phyloP scores from a whole-genome alignment of 2,888 invertebrate genomes.

The Cynaeus angustus region DNA sequence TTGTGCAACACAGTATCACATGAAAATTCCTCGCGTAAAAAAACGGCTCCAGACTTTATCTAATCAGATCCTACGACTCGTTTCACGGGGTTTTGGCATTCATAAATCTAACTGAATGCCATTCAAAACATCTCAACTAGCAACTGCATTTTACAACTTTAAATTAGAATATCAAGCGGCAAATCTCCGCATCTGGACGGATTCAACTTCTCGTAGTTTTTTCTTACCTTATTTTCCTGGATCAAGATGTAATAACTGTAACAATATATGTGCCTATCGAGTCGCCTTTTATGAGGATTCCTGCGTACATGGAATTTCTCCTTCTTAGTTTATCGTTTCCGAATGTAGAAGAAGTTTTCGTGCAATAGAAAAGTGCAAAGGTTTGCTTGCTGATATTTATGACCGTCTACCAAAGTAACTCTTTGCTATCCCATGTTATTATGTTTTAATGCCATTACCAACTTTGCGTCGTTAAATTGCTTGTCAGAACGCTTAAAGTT shows the following conservation, averaged over 20 bases:
- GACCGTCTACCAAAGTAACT: constrained; percentile 7
- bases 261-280: constrained; percentile 61
- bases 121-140: constrained; percentile 56
- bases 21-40: constrained; percentile 42
- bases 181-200: constrained; percentile 55
- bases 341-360: constrained; percentile 32
- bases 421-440: constrained; percentile 8
- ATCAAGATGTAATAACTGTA: constrained; percentile 63
- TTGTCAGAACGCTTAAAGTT: neutral
- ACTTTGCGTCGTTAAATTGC: constrained; percentile 20
- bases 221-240: constrained; percentile 59
- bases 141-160: constrained; percentile 61
- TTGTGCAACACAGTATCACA: constrained; percentile 8
- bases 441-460: constrained; percentile 5
- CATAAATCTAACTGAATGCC: constrained; percentile 57
- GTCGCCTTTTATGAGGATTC: constrained; percentile 61
- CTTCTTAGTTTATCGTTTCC: constrained; percentile 41
- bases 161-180: constrained; percentile 61
- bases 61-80: constrained; percentile 50
- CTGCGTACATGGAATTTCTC: constrained; percentile 48
- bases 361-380: constrained; percentile 25
- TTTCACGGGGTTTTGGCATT: constrained; percentile 49
- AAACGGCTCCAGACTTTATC: constrained; percentile 54
- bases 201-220: constrained; percentile 53
- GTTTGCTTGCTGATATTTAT: constrained; percentile 17